A percentile compares a stretch with the other conserved stretches of the same genome.
phyloP scores from a whole-genome alignment of 2,797 vertebrate species.

The Eurystomus glaucurus region DNA sequence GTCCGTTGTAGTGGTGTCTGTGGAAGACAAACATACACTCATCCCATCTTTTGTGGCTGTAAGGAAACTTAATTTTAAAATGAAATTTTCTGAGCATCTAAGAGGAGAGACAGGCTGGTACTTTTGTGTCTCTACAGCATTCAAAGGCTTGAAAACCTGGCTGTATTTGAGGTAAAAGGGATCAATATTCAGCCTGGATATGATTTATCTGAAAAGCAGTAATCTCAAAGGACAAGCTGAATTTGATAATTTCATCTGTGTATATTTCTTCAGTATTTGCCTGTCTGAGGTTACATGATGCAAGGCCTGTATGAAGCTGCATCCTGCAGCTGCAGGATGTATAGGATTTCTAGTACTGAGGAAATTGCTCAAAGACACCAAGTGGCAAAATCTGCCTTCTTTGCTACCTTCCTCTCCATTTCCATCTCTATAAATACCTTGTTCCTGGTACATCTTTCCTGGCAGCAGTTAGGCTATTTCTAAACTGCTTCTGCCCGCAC shows the following conservation, averaged over 20 bases:
- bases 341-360: rapidly evolving
- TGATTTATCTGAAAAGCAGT: not conserved
- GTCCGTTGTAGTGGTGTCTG: not conserved
- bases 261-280: not conserved
- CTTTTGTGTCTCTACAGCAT: not conserved
- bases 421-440: rapidly evolving
- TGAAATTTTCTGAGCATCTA: not conserved
- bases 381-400: not conserved
- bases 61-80: too few relatives aligned
- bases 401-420: not conserved
- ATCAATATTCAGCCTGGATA: not conserved
- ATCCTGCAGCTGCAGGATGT: not conserved
- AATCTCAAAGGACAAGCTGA: not conserved
- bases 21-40: not conserved
- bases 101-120: not conserved
- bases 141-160: not conserved
- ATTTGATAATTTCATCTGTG: not conserved
- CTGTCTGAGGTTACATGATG: not conserved
- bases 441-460: not conserved
- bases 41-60: not conserved
- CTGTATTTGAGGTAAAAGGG: not conserved
- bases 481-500: not conserved
- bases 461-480: not conserved
- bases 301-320: not conserved
- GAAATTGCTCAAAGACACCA: not conserved